A percentile compares a stretch with the other conserved stretches of the same genome.
phyloP scores from a whole-genome alignment of 2,797 vertebrate species.

The Geotrypetes seraphini region DNA sequence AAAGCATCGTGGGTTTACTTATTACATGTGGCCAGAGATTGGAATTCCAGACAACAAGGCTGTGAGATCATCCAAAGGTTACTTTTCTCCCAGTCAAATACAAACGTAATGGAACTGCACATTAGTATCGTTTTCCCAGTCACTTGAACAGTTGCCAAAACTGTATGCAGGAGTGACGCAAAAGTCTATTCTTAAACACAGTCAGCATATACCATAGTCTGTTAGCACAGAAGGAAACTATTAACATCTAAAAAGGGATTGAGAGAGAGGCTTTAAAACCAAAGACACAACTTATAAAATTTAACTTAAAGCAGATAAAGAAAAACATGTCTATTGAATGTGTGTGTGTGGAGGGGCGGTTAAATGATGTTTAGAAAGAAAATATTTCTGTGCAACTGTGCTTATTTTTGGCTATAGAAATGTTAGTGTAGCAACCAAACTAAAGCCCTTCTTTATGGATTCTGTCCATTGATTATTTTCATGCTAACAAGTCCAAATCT shows the following conservation, averaged over 20 bases:
- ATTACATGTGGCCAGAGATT: slow-evolving; percentile 58
- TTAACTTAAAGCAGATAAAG: slow-evolving; percentile 26
- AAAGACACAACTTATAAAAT: slow-evolving; percentile 27
- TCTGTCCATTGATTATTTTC: too few species aligned
- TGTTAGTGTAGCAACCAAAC: slow-evolving; percentile 5
- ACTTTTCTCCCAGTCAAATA: slow-evolving; percentile 62
- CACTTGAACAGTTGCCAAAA: slow-evolving; percentile 40
- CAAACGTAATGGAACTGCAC: slow-evolving; percentile 49
- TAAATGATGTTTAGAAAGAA: slow-evolving; percentile 12
- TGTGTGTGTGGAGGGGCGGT: too few species aligned
- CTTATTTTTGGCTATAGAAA: slow-evolving; percentile 7
- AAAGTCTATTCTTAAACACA: slow-evolving; percentile 59
- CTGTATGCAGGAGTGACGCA: slow-evolving; percentile 56
- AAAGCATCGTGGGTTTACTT: slow-evolving; percentile 34
- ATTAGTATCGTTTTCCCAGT: slow-evolving; percentile 34
- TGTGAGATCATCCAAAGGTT: slow-evolving; percentile 62
- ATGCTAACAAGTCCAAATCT: too few species aligned
- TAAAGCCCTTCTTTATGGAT: too few species aligned
- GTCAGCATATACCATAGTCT: slow-evolving; percentile 52
- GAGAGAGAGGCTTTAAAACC: slow-evolving; percentile 30
- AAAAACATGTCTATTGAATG: slow-evolving; percentile 14
- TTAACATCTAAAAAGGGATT: slow-evolving; percentile 54
- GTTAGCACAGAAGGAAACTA: slow-evolving; percentile 67
- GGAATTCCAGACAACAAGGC: slow-evolving; percentile 60
- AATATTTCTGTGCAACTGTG: slow-evolving; percentile 1